Percentiles rank a stretch among this genome's conserved stretches.
Conservation (phyloP, 2,113 vertebrate species). For the Chaetura pelagica region DNA sequence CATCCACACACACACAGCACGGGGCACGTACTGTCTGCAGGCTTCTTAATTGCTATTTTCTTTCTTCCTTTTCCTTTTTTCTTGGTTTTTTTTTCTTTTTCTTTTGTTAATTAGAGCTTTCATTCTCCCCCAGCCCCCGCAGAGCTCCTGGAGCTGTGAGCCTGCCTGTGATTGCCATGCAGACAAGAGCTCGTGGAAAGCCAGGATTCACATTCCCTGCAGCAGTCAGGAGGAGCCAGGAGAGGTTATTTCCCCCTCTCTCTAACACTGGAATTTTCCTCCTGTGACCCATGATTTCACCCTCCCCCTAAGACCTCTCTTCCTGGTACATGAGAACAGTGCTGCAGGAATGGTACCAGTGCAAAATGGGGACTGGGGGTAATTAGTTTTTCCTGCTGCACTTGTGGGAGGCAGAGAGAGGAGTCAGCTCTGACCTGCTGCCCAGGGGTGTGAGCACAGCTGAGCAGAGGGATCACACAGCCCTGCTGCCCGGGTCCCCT, state of each 20-base stretch:
- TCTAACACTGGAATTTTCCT: background rate
- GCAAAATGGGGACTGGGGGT: background rate
- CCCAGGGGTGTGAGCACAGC: background rate
- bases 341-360: background rate
- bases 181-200: background rate
- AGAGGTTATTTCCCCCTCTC: background rate
- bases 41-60: conserved; percentile 8
- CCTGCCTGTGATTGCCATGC: background rate
- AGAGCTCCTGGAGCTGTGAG: background rate
- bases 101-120: conserved; percentile 18
- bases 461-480: background rate
- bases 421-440: background rate
- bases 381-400: background rate
- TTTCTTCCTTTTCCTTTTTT: background rate
- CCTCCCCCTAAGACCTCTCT: background rate
- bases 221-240: background rate
- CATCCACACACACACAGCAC: background rate
- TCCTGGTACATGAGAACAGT: background rate
- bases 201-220: background rate
- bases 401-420: background rate
- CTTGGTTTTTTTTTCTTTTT: background rate
- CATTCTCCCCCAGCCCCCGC: conserved; percentile 7
- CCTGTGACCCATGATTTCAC: background rate
- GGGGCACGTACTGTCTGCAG: background rate
- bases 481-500: background rate